phyloP scores from a whole-genome alignment of 2,113 vertebrate genomes.

The Sinocyclocheilus grahami region DNA sequence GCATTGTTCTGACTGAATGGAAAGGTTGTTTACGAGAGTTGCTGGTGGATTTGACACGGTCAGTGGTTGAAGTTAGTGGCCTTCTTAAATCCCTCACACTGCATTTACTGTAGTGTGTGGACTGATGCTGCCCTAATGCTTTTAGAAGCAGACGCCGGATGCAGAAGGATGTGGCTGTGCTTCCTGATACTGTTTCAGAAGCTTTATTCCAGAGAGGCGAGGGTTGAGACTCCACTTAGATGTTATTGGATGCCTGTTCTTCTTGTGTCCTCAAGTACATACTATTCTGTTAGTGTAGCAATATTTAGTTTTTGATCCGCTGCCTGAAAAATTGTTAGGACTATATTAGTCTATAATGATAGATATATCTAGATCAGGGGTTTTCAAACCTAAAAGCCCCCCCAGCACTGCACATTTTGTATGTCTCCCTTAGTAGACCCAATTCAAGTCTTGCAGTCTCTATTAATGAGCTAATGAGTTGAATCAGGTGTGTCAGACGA shows the following conservation, averaged over 20 bases:
- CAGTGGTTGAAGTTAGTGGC: slow-evolving; percentile 21
- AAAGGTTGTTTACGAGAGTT: slow-evolving; percentile 23
- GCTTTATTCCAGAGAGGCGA: slow-evolving; percentile 15
- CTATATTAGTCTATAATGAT: not conserved
- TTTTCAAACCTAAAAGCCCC: too few species aligned
- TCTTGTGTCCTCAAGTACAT: not conserved
- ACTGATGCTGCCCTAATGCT: slow-evolving; percentile 52
- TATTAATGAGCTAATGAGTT: too few species aligned
- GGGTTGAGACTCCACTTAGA: not conserved
- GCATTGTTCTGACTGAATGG: slow-evolving; percentile 27
- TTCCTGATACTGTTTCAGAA: slow-evolving; percentile 47
- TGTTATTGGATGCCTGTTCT: not conserved
- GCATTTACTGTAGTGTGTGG: slow-evolving; percentile 50
- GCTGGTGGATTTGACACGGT: slow-evolving; percentile 30
- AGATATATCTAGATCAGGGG: not conserved
- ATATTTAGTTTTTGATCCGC: not conserved
- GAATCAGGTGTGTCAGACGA: too few species aligned
- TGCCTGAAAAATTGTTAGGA: not conserved
- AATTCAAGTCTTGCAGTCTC: too few species aligned
- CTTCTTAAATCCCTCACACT: slow-evolving; percentile 35
- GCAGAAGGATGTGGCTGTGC: slow-evolving; percentile 12
- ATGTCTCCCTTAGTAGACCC: too few species aligned
- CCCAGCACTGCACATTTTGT: too few species aligned
- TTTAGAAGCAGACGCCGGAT: slow-evolving; percentile 41
- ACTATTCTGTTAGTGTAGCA: not conserved